Conservation (phyloP, 2,797 vertebrate genomes). For the Cygnus olor region DNA sequence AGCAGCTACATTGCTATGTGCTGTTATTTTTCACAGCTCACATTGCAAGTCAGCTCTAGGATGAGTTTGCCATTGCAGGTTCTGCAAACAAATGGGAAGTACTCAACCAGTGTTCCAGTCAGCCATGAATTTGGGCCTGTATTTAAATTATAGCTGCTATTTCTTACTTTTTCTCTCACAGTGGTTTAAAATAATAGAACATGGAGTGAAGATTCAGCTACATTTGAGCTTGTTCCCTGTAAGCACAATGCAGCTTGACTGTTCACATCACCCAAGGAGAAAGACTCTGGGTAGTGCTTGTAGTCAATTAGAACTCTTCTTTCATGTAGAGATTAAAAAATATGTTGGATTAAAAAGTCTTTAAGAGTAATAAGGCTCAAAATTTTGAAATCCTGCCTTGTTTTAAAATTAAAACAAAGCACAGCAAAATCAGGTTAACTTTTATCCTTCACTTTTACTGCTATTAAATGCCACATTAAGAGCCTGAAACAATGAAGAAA, state of each 20-base stretch:
- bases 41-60: rapidly evolving
- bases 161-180: background rate
- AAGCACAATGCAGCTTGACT: background rate
- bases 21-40: conserved; percentile 3
- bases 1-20: background rate
- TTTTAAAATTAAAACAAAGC: conserved; percentile 41
- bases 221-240: background rate
- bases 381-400: background rate
- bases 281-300: background rate
- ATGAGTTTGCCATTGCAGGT: background rate
- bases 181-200: background rate
- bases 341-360: background rate
- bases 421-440: background rate
- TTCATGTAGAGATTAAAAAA: background rate
- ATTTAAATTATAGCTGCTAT: background rate
- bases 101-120: background rate
- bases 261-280: background rate
- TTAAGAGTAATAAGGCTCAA: background rate
- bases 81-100: background rate
- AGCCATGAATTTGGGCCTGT: background rate
- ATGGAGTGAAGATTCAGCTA: background rate
- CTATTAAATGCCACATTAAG: background rate
- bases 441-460: conserved; percentile 13
- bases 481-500: conserved; percentile 20
- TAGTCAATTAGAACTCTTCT: background rate